phyloP scores from a whole-genome alignment of 2,888 invertebrate species.

The Trypoxylon attenuatum region DNA sequence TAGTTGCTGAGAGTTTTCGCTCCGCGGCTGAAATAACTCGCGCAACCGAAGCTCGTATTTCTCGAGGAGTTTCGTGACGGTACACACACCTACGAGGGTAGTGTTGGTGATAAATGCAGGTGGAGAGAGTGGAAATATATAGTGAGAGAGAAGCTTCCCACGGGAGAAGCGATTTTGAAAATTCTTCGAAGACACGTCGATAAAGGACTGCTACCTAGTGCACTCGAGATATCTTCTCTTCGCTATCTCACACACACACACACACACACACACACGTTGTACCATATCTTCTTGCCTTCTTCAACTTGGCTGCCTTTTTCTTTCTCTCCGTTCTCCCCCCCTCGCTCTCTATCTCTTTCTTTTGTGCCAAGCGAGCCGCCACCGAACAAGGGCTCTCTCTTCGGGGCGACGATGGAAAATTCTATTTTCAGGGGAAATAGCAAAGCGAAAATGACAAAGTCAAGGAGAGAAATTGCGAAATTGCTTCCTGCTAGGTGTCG shows the following conservation, averaged over 20 bases:
- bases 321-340: no score
- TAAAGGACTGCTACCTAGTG: conserved; percentile 36
- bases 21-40: no score
- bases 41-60: no score
- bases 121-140: conserved; percentile 12
- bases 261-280: no score
- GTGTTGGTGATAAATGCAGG: not conserved
- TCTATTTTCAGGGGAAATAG: conserved; percentile 72
- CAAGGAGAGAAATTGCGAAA: conserved; percentile 72
- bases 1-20: no score
- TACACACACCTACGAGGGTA: not conserved
- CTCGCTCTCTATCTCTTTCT: conserved; percentile 5
- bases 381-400: conserved; percentile 25
- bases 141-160: conserved; percentile 44
- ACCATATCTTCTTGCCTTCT: no score
- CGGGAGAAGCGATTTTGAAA: conserved; percentile 51
- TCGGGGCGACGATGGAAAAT: conserved; percentile 57
- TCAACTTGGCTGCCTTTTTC: no score
- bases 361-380: not conserved
- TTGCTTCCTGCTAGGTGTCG: conserved; percentile 64
- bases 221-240: conserved; percentile 25
- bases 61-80: no score
- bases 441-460: conserved; percentile 74
- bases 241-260: conserved; percentile 1
- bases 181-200: conserved; percentile 56